A percentile compares a stretch with the other conserved stretches of the same genome.
Conservation (phyloP, 2,888 invertebrate genomes). For the Cantharis lateralis region DNA sequence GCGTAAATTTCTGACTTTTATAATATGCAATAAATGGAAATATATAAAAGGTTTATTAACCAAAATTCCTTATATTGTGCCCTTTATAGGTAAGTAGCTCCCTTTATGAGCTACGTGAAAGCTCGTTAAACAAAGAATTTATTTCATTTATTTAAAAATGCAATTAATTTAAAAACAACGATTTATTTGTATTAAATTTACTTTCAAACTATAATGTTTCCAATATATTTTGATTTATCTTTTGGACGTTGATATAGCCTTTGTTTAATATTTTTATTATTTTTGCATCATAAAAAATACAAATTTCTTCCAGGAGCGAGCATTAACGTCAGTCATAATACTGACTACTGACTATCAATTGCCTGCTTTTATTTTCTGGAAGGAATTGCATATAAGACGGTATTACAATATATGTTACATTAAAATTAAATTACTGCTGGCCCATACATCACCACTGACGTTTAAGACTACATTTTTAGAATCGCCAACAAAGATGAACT, state of each 20-base stretch:
- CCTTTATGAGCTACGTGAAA: not conserved
- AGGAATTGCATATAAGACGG: conserved; percentile 18
- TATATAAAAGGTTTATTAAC: too few relatives aligned
- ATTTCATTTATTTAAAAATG: not conserved
- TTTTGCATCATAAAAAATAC: not conserved
- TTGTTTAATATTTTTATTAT: not conserved
- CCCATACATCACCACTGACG: conserved; percentile 46
- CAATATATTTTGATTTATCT: not conserved
- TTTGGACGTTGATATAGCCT: not conserved
- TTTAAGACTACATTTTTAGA: conserved; percentile 43
- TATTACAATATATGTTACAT: conserved; percentile 28
- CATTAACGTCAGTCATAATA: conserved; percentile 20
- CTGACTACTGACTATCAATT: conserved; percentile 15
- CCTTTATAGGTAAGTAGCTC: too few relatives aligned
- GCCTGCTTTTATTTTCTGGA: conserved; percentile 24
- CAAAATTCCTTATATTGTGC: too few relatives aligned
- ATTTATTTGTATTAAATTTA: not conserved
- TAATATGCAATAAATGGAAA: too few relatives aligned
- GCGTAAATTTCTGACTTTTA: too few relatives aligned
- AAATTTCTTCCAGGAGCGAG: conserved; percentile 10
- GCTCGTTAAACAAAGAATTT: not conserved
- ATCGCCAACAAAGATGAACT: conserved; percentile 41
- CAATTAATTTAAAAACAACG: not conserved
- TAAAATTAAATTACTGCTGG: conserved; percentile 46
- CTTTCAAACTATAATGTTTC: not conserved